Evolutionary conservation across 92 coral and sea anemone species (phyloP).

Genomic region (Actinostola sp.): DNA sequence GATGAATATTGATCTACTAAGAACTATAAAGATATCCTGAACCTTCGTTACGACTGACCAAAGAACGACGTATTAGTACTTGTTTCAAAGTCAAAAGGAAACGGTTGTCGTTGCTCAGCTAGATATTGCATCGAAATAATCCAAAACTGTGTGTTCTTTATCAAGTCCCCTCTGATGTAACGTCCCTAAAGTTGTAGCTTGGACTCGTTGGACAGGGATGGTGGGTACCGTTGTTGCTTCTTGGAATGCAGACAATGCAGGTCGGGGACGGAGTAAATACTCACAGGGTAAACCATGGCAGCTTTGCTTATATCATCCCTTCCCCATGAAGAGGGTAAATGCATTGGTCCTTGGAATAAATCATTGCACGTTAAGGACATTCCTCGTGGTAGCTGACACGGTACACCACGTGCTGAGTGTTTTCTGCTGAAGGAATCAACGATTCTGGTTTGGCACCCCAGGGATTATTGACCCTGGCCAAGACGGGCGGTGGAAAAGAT

Average conservation of each 20-base stretch:
- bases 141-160: constrained; percentile 39
- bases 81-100: constrained; percentile 43
- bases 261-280: constrained; percentile 88
- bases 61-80: constrained; percentile 59
- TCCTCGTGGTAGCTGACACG: constrained; percentile 85
- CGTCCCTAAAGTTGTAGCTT: constrained; percentile 44
- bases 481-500: constrained; percentile 78
- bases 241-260: constrained; percentile 73
- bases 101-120: constrained; percentile 54
- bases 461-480: constrained; percentile 72
- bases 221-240: constrained; percentile 61
- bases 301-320: constrained; percentile 34
- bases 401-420: constrained; percentile 73
- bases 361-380: constrained; percentile 68
- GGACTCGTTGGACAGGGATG: constrained; percentile 50
- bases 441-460: constrained; percentile 83
- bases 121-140: background rate
- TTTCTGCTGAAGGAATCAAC: constrained; percentile 53
- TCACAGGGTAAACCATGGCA: constrained; percentile 73
- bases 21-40: constrained; percentile 19
- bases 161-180: constrained; percentile 23
- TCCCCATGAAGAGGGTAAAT: constrained; percentile 38
- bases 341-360: constrained; percentile 71
- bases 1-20: constrained; percentile 39
- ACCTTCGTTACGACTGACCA: constrained; percentile 58